Evolutionary conservation across 2,113 vertebrate genomes (phyloP).

Genomic region (Morone chrysops): DNA sequence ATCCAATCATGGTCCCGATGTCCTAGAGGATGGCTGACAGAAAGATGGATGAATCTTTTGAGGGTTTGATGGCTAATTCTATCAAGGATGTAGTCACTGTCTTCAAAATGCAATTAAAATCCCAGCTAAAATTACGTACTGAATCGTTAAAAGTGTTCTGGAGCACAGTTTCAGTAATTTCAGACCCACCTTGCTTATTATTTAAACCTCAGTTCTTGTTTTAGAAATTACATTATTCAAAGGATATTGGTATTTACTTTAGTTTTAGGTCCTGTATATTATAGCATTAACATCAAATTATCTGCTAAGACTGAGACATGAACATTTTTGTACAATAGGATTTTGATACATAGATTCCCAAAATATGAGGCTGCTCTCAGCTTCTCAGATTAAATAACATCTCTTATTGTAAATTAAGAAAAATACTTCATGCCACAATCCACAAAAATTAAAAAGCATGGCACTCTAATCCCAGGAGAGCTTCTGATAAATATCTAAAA

Average conservation of each 20-base stretch:
- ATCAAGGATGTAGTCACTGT: constrained; percentile 76
- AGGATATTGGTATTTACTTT: not conserved
- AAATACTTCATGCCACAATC: not conserved
- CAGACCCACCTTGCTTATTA: constrained; percentile 9
- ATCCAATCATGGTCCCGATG: constrained; percentile 76
- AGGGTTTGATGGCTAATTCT: constrained; percentile 78
- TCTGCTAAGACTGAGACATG: not conserved
- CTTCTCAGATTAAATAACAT: not conserved
- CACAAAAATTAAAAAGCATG: not conserved
- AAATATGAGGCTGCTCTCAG: constrained; percentile 2
- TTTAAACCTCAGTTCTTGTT: not conserved
- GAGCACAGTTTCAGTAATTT: constrained; percentile 24
- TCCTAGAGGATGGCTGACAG: constrained; percentile 75
- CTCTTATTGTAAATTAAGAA: not conserved
- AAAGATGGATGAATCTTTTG: constrained; percentile 80
- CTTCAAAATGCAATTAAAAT: constrained; percentile 77
- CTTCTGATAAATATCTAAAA: not conserved
- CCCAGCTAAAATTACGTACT: constrained; percentile 68
- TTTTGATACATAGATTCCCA: not conserved
- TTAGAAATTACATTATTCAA: constrained; percentile 11
- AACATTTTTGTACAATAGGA: not conserved
- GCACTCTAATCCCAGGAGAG: not conserved
- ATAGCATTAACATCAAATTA: not conserved
- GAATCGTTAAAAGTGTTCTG: constrained; percentile 64
- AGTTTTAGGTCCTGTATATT: not conserved